These are phyloP conservation scores for Diacarnus erythraeanus DNA, from an alignment of 37 sponge, comb jelly and placozoan genomes.

Conservation along the genomic window DNA sequence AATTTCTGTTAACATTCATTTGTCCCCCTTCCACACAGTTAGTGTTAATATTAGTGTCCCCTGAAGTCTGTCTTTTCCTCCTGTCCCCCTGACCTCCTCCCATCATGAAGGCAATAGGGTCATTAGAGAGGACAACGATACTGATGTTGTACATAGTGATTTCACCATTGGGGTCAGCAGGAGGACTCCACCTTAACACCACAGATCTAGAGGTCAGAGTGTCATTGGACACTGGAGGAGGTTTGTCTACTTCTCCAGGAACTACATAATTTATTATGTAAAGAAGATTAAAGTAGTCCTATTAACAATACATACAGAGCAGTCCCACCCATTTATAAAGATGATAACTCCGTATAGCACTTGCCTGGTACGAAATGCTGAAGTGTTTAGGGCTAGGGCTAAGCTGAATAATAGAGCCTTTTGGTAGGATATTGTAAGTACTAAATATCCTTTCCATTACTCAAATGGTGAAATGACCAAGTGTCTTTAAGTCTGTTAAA, in stretches of 20 bases:
- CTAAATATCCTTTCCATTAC: too few species aligned
- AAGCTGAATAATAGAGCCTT: too few species aligned
- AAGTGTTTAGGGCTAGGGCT: too few species aligned
- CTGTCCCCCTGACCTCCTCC: background rate
- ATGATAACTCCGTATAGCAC: too few species aligned
- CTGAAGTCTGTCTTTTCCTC: conserved; percentile 24
- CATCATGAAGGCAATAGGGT: conserved; percentile 24
- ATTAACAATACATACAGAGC: too few species aligned
- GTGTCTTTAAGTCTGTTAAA: background rate
- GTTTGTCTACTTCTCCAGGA: conserved; percentile 11
- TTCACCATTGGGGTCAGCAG: conserved; percentile 21
- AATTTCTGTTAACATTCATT: too few species aligned
- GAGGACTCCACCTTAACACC: conserved; percentile 10
- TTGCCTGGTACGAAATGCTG: too few species aligned
- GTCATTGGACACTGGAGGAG: background rate
- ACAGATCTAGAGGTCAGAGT: conserved; percentile 2
- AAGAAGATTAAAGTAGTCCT: too few species aligned
- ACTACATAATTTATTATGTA: too few species aligned
- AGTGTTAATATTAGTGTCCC: background rate
- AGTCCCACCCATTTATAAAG: too few species aligned
- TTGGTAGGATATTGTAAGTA: too few species aligned
- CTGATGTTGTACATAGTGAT: conserved; percentile 21
- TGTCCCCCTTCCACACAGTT: background rate
- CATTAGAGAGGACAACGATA: conserved; percentile 9
- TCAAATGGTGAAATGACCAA: background rate